Conservation (phyloP, 2,888 invertebrate genomes). For the Caenorhabditis panamensis region DNA sequence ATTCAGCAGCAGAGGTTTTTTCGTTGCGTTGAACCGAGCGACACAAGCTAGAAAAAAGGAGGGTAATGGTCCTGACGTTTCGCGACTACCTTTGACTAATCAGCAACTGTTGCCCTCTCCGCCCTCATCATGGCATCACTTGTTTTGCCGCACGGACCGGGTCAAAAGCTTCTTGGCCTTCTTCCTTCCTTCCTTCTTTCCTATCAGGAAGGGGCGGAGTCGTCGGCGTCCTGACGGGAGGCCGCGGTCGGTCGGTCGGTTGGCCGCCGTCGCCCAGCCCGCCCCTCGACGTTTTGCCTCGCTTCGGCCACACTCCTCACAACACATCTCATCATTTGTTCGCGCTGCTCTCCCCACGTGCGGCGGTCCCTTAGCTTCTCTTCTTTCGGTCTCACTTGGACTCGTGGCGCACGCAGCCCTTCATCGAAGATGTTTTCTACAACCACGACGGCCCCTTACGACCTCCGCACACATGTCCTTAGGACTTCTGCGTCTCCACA, state of each 20-base stretch:
- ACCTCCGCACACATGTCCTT: slow-evolving; percentile 16
- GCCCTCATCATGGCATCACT: slow-evolving; percentile 24
- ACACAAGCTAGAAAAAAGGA: no score
- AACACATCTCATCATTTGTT: slow-evolving; percentile 59
- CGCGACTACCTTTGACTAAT: slow-evolving; percentile 28
- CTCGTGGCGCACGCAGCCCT: slow-evolving; percentile 19
- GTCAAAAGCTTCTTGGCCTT: slow-evolving; percentile 43
- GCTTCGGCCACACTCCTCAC: slow-evolving; percentile 52
- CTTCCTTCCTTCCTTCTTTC: slow-evolving; percentile 14
- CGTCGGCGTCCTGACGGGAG: slow-evolving; percentile 55
- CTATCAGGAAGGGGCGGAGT: slow-evolving; percentile 54
- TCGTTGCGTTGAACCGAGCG: not conserved
- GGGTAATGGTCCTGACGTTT: slow-evolving; percentile 28
- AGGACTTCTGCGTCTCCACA: slow-evolving; percentile 15
- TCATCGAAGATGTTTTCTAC: slow-evolving; percentile 43
- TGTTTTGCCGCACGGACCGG: slow-evolving; percentile 30
- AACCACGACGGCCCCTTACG: slow-evolving; percentile 4
- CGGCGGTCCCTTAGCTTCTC: slow-evolving; percentile 31
- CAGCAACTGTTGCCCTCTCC: slow-evolving; percentile 13
- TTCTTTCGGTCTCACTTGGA: slow-evolving; percentile 24
- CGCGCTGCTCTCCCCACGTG: slow-evolving; percentile 62
- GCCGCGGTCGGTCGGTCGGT: slow-evolving; percentile 55
- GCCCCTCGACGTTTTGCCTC: slow-evolving; percentile 44
- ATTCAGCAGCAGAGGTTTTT: slow-evolving; percentile 18
- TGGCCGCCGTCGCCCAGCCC: slow-evolving; percentile 49